Evolutionary conservation across 2,113 vertebrate species (phyloP), one percentile per base, ranked within the genome.

Genomic region (Caretta caretta): DNA sequence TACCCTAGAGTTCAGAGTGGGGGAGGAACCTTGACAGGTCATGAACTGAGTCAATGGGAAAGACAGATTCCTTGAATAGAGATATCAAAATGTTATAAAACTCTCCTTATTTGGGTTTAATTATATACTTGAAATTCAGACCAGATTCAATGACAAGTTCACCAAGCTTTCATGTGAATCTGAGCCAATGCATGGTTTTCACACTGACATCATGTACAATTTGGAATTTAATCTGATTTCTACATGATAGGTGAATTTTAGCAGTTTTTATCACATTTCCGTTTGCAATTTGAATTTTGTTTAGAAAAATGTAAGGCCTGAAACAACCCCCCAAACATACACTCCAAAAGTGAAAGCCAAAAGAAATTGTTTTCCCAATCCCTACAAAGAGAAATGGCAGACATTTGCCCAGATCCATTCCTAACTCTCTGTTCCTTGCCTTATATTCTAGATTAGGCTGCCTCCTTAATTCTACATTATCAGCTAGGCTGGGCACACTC

Each of bases 311-410:
- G 79, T 91, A n/a, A 49, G 84, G 84, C 24, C 42, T 83, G 78
- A 57, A 88, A 95, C 79, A 84, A 87, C 85, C 90, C 87, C 65
- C 90, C 48, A 38, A 94, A 80, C 78, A 96, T 81, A 79, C 92
- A 93, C 95, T 97, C 82, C 24, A 76, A 92, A 87, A 96, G 75
- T 13, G 84, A 96, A 94, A 94, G 49, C 46, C 95, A 94, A 80
- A 49, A 90, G 51, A 87, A 92, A 82, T 80, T 94, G 51, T 88
- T 86, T 86, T 85, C 50, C 88, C 13, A 42, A 78, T 88, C 56
- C 94, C 95, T 94, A 48, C 22, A 57, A 87, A 86, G 38, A 51
- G 84, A 92, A 96, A 57, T 82, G 0, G 0, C 79, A 92, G 46
- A 72, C n/a, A 50, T 90, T n/a, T 83, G 83, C 83, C 78, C 81